phyloP scores from a whole-genome alignment of 2,113 vertebrate genomes.

The Calidris pygmaea region DNA sequence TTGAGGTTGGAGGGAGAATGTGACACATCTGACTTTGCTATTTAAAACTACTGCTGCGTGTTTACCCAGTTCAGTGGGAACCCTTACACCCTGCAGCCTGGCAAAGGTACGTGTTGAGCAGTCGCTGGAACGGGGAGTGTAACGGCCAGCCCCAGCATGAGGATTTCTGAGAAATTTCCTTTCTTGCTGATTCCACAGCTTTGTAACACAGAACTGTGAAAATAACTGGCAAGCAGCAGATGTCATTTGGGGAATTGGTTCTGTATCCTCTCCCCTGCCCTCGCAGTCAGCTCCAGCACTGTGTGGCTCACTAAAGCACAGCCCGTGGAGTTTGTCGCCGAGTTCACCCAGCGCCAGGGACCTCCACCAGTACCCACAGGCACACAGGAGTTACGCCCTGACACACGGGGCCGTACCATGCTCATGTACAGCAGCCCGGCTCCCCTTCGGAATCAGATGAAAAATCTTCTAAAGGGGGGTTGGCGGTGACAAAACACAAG shows the following conservation, averaged over 20 bases:
- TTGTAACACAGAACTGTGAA: neutral
- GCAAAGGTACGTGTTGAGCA: neutral
- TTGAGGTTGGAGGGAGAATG: neutral
- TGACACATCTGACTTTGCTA: neutral
- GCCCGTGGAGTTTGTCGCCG: neutral
- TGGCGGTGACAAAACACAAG: neutral
- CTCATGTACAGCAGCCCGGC: neutral
- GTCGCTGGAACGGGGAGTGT: neutral
- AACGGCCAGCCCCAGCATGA: neutral
- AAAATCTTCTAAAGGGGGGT: neutral
- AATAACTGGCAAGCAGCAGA: neutral
- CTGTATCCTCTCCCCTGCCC: neutral
- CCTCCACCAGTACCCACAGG: accelerated
- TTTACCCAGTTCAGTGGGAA: neutral
- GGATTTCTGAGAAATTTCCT: neutral
- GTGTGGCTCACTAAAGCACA: neutral
- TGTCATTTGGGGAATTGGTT: neutral
- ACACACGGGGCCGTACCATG: accelerated
- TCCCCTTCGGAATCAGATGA: neutral
- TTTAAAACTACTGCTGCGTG: neutral
- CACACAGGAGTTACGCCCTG: accelerated
- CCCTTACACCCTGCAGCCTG: neutral
- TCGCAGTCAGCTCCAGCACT: neutral
- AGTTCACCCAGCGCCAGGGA: neutral
- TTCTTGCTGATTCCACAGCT: neutral